These are phyloP conservation scores for Fistularia tabacaria DNA, from an alignment of 2,797 vertebrate species.

Conservation along the genomic window DNA sequence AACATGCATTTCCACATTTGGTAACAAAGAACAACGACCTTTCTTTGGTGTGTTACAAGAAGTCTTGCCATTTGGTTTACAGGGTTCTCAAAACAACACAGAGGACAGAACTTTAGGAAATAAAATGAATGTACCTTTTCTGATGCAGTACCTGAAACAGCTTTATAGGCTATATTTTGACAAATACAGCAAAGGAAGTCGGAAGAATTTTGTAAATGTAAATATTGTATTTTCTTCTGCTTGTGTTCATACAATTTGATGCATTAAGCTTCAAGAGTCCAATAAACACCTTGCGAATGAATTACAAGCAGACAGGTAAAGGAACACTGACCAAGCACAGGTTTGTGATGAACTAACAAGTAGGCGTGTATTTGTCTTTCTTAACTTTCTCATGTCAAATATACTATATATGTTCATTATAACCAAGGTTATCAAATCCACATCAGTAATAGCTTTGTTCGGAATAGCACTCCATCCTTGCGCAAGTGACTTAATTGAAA, in stretches of 20 bases:
- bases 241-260: conserved; percentile 64
- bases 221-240: conserved; percentile 28
- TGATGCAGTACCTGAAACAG: conserved; percentile 45
- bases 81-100: conserved; percentile 77
- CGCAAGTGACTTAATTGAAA: conserved; percentile 38
- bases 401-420: conserved; percentile 65
- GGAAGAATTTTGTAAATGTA: conserved; percentile 42
- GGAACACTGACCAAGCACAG: conserved; percentile 70
- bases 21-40: conserved; percentile 72
- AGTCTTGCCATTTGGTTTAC: conserved; percentile 82
- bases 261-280: conserved; percentile 64
- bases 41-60: conserved; percentile 82
- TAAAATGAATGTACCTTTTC: conserved; percentile 37
- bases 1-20: conserved; percentile 97
- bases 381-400: conserved; percentile 57
- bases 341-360: conserved; percentile 59
- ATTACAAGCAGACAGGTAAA: conserved; percentile 76
- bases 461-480: conserved; percentile 44
- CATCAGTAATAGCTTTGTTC: conserved; percentile 53
- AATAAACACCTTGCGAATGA: conserved; percentile 73
- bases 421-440: conserved; percentile 73
- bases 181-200: conserved; percentile 24
- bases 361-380: conserved; percentile 47
- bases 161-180: conserved; percentile 46
- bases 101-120: conserved; percentile 58